phyloP scores from a whole-genome alignment of 2,797 vertebrate genomes.

The Cetoscarus ocellatus region DNA sequence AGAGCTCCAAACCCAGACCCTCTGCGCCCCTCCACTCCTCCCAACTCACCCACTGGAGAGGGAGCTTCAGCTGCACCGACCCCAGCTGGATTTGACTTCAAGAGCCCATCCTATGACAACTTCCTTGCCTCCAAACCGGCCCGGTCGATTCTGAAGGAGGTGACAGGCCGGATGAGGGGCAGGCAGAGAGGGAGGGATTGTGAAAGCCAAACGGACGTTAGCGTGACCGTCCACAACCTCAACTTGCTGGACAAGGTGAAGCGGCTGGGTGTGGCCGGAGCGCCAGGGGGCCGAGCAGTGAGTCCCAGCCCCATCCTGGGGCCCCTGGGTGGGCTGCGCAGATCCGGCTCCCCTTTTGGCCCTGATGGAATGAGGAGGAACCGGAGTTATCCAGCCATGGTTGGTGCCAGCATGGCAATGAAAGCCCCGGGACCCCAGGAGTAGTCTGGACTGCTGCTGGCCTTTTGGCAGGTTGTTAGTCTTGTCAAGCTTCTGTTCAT shows the following conservation, averaged over 20 bases:
- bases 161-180: slow-evolving; percentile 86
- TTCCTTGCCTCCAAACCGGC: slow-evolving; percentile 97
- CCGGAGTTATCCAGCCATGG: slow-evolving; percentile 95
- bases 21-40: slow-evolving; percentile 89
- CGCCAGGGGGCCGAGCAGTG: slow-evolving; percentile 68
- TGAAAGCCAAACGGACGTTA: slow-evolving; percentile 96
- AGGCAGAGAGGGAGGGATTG: slow-evolving; percentile 88
- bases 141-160: slow-evolving; percentile 95
- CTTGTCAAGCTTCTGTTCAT: slow-evolving; percentile 35
- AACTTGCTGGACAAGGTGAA: slow-evolving; percentile 97
- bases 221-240: slow-evolving; percentile 95
- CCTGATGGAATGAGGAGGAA: slow-evolving; percentile 93
- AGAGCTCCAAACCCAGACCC: slow-evolving; percentile 52
- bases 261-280: slow-evolving; percentile 91
- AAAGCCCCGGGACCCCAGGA: slow-evolving; percentile 91
- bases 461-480: slow-evolving; percentile 75
- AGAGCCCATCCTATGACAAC: slow-evolving; percentile 95
- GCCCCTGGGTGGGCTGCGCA: slow-evolving; percentile 88
- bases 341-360: slow-evolving; percentile 88
- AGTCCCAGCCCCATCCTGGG: slow-evolving; percentile 82
- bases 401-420: slow-evolving; percentile 99
- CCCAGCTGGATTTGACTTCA: slow-evolving; percentile 90
- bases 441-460: slow-evolving; percentile 87
- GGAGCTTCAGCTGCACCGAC: slow-evolving; percentile 57
- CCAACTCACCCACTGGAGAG: slow-evolving; percentile 87